A percentile compares a stretch with the other conserved stretches of the same genome.
phyloP scores from a whole-genome alignment of 2,797 vertebrate species.

The Platyrinchus mystaceus region DNA sequence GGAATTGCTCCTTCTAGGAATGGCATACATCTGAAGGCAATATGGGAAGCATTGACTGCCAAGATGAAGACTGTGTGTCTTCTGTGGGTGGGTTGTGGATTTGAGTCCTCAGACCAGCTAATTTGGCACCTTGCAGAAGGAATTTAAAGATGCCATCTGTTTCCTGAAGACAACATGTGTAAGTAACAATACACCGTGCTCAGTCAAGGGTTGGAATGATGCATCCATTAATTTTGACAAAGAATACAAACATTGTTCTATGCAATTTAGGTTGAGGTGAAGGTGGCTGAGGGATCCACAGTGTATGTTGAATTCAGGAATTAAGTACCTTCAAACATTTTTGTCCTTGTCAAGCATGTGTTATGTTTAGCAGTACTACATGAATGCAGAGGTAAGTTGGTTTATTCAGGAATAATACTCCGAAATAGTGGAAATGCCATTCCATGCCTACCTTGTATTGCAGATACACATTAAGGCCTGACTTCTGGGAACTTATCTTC shows the following conservation, averaged over 20 bases:
- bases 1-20: constrained; percentile 32
- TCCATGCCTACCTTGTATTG: not conserved
- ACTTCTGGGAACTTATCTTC: not conserved
- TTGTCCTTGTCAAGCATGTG: not conserved
- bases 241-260: not conserved
- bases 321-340: not conserved
- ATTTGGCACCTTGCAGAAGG: not conserved
- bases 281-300: not conserved
- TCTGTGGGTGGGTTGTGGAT: not conserved
- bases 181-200: not conserved
- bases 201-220: not conserved
- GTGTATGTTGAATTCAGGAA: not conserved
- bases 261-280: not conserved
- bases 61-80: not conserved
- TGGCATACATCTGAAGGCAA: constrained; percentile 14
- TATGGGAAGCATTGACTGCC: constrained; percentile 26
- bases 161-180: not conserved
- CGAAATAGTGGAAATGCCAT: not conserved
- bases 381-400: not conserved
- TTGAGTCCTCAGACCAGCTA: not conserved
- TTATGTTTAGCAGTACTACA: not conserved
- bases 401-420: not conserved
- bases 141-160: not conserved
- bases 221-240: not conserved
- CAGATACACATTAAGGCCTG: not conserved